phyloP scores from a whole-genome alignment of 2,888 invertebrate species.

The Chrysolina oricalcia region DNA sequence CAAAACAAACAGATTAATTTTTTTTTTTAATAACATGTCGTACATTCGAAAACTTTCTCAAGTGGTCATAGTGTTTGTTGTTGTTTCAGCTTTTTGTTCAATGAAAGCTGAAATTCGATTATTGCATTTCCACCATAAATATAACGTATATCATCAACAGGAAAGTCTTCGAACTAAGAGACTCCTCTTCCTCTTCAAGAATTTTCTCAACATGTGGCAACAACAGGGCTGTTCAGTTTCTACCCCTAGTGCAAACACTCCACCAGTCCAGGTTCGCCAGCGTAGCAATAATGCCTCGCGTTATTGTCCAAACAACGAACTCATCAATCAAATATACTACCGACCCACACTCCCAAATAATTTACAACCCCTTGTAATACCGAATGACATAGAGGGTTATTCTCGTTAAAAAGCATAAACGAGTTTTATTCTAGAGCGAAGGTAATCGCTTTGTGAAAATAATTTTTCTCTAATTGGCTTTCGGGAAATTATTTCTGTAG shows the following conservation, averaged over 20 bases:
- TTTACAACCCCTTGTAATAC: constrained; percentile 33
- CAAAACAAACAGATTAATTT: too few relatives aligned
- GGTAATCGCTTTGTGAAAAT: background rate
- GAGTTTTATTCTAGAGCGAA: constrained; percentile 1
- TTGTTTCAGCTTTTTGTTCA: too few relatives aligned
- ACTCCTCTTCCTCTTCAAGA: constrained; percentile 17
- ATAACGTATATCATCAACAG: background rate
- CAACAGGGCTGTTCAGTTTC: constrained; percentile 30
- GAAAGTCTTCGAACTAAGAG: background rate
- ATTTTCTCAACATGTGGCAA: constrained; percentile 21
- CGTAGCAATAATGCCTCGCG: constrained; percentile 61
- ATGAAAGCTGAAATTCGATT: too few relatives aligned
- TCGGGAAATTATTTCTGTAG: background rate
- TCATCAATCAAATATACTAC: constrained; percentile 69
- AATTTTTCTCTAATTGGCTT: background rate
- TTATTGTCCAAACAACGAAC: constrained; percentile 69
- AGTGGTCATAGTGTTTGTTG: too few relatives aligned
- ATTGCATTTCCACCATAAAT: too few relatives aligned
- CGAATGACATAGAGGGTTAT: constrained; percentile 21
- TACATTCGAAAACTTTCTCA: too few relatives aligned
- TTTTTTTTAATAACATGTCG: too few relatives aligned
- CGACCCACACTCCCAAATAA: constrained; percentile 55
- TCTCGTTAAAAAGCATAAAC: constrained; percentile 11
- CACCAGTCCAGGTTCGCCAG: constrained; percentile 63
- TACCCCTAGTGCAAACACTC: constrained; percentile 67